Evolutionary conservation across 2,888 invertebrate genomes (phyloP), one percentile per base, ranked within the genome.

Genomic region (Pollenia griseotomentosa): DNA sequence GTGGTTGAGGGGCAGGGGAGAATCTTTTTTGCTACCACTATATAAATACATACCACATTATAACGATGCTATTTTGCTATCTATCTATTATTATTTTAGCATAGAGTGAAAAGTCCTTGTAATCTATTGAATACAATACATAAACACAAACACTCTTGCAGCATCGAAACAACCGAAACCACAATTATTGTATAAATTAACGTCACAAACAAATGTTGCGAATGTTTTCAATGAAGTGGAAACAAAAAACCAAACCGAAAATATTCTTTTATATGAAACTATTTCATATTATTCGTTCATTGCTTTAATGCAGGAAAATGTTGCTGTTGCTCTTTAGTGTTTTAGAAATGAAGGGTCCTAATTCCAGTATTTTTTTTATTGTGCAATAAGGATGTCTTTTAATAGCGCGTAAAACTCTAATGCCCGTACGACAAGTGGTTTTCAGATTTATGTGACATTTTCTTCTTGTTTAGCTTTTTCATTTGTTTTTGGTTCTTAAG

Each of bases 161-260:
- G 40, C 70, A 70, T 70, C 74, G 6, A 75, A 12, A 83, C 53
- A 79, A 85, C 55, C 71, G 81, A 85, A 88, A 85, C 89, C 91
- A 89, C 92, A 91, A 92, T 92, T 91, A 92, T 92, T 92, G 92
- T 92, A 92, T 92, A 92, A 92, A 92, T 92, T 92, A 93, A 93
- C 92, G 93, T 93, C 93, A 93, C 91, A 91, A 93, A 92, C 93
- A 93, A 93, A 93, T 93, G 93, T 93, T 93, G 92, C 93, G 91
- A 93, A 93, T 92, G 93, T 91, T 92, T 91, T 92, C 93, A 93
- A 93, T 93, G 93, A 93, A 92, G 92, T 92, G 93, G 93, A 93
- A 93, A 92, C 19, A 53, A 75, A 40, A 71, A 61, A 79, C n/a
- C 46, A 53, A 53, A 51, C 51, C 5, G 11, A 8, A 48, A 78